Conservation (phyloP, 1,140 invertebrate genomes). For the Dysdera silvatica region DNA sequence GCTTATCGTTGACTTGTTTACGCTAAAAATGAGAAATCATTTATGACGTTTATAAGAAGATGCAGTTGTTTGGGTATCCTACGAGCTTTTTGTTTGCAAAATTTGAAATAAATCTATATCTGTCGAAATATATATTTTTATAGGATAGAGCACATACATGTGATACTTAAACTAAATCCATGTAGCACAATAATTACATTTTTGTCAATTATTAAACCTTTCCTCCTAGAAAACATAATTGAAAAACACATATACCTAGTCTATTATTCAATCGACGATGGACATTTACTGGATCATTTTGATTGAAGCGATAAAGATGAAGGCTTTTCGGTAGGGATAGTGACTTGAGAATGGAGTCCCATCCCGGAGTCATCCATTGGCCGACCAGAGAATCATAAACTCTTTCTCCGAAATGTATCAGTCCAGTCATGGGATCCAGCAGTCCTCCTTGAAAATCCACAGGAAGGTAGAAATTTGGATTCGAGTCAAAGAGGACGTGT, state of each 20-base stretch:
- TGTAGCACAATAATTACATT: too few species aligned
- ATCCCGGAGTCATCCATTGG: slow-evolving; percentile 89
- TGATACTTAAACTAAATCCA: too few species aligned
- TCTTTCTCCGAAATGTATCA: slow-evolving; percentile 72
- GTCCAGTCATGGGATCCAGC: slow-evolving; percentile 71
- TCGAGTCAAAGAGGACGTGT: slow-evolving; percentile 75
- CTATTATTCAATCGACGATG: slow-evolving; percentile 37
- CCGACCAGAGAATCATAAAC: slow-evolving; percentile 87
- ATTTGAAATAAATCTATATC: too few species aligned
- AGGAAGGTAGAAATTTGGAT: slow-evolving; percentile 81
- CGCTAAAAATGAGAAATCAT: too few species aligned
- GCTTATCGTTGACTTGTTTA: too few species aligned
- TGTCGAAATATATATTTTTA: too few species aligned
- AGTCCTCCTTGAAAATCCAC: slow-evolving; percentile 84
- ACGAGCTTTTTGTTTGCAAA: too few species aligned
- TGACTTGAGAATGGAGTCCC: slow-evolving; percentile 68
- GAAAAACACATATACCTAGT: slow-evolving; percentile 27
- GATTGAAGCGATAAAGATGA: slow-evolving; percentile 82
- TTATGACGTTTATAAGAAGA: too few species aligned
- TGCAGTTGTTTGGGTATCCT: too few species aligned
- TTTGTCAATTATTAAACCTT: too few species aligned
- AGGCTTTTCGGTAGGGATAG: slow-evolving; percentile 77
- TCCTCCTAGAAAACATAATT: too few species aligned
- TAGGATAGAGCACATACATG: too few species aligned
- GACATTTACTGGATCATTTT: slow-evolving; percentile 84